Percentiles rank a stretch among this genome's conserved stretches.
These are phyloP conservation scores for Hoplias malabaricus DNA, from an alignment of 2,113 vertebrate species.

Conservation along the genomic window DNA sequence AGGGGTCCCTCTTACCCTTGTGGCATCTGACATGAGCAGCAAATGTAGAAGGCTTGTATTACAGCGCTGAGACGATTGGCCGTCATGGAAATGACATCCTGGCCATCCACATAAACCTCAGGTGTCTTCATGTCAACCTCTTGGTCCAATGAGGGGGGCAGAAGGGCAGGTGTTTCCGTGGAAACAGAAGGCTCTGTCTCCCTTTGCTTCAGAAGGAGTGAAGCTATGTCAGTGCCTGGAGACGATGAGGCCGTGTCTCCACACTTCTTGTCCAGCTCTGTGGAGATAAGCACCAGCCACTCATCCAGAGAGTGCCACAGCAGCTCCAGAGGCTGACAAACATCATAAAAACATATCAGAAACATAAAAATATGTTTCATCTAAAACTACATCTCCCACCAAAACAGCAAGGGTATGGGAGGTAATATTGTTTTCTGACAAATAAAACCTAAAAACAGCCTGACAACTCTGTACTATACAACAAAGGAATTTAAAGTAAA, in stretches of 20 bases:
- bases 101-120: slow-evolving; percentile 82
- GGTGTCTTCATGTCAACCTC: slow-evolving; percentile 72
- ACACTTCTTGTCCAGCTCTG: slow-evolving; percentile 86
- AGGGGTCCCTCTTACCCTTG: slow-evolving; percentile 79
- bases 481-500: not conserved
- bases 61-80: slow-evolving; percentile 95
- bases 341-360: slow-evolving; percentile 10
- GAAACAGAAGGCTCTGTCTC: slow-evolving; percentile 63
- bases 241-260: slow-evolving; percentile 70
- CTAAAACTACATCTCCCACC: not conserved
- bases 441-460: no score
- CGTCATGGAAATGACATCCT: slow-evolving; percentile 98
- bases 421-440: not conserved
- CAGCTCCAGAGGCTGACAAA: slow-evolving; percentile 86
- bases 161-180: slow-evolving; percentile 28
- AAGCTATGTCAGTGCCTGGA: slow-evolving; percentile 70
- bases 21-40: slow-evolving; percentile 98
- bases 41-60: slow-evolving; percentile 98
- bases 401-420: not conserved
- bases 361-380: not conserved
- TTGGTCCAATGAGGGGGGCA: slow-evolving; percentile 42
- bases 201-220: slow-evolving; percentile 85
- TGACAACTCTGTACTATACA: not conserved
- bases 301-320: slow-evolving; percentile 98
- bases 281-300: slow-evolving; percentile 96